Percentiles rank a stretch among this genome's conserved stretches.
These are phyloP conservation scores for Dysidea cf. avara DNA, from an alignment of 37 sponge, comb jelly and placozoan species.

Conservation along the genomic window DNA sequence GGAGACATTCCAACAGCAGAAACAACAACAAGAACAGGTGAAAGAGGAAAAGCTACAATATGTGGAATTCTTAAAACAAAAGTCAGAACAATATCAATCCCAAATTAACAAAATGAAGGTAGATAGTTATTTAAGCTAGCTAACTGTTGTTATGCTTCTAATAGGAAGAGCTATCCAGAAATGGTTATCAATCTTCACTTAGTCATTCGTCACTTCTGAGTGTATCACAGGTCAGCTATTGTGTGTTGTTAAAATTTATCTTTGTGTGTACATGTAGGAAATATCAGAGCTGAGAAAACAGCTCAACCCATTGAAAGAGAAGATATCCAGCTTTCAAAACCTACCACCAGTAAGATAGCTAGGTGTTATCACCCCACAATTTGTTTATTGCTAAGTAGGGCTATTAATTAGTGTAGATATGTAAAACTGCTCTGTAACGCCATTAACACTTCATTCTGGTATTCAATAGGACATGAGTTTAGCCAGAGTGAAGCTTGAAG, in stretches of 20 bases:
- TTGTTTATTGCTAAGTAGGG: not conserved
- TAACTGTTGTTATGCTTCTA: not conserved
- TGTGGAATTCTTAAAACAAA: constrained; percentile 51
- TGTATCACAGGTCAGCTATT: constrained; percentile 24
- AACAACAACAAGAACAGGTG: constrained; percentile 41
- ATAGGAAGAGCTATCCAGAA: constrained; percentile 41
- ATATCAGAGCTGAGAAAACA: constrained; percentile 41
- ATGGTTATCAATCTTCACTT: constrained; percentile 37
- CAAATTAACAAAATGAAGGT: constrained; percentile 51
- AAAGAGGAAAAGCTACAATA: not conserved
- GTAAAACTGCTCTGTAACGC: not conserved
- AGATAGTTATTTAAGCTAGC: not conserved
- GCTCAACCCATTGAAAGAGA: constrained; percentile 55
- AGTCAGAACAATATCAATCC: constrained; percentile 51
- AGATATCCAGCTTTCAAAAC: constrained; percentile 57
- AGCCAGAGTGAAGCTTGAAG: constrained; percentile 65
- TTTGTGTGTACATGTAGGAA: constrained; percentile 24
- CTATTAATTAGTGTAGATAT: not conserved
- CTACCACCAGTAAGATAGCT: constrained; percentile 63
- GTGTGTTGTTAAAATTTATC: not conserved
- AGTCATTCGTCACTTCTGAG: constrained; percentile 42
- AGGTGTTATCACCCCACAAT: too few species aligned
- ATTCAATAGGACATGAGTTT: constrained; percentile 48
- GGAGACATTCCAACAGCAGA: not conserved
- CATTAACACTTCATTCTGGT: not conserved